Conservation (phyloP, 2,113 vertebrate genomes). For the Eubucco bourcierii region DNA sequence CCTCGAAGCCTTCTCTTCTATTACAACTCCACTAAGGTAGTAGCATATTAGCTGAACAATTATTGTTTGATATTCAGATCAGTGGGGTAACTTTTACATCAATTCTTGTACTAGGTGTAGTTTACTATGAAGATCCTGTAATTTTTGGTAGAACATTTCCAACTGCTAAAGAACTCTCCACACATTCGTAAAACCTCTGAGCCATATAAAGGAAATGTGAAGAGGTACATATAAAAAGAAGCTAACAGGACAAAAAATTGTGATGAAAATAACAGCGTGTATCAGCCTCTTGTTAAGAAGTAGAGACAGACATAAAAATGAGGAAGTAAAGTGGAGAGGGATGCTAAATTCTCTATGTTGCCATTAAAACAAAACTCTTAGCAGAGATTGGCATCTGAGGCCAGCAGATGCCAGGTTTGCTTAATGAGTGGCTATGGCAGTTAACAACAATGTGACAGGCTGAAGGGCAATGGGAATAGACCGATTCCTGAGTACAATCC, state of each 20-base stretch:
- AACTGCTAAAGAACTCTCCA: neutral
- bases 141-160: neutral
- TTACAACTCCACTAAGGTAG: neutral
- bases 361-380: neutral
- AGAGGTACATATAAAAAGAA: accelerated
- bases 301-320: neutral
- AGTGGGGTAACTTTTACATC: neutral
- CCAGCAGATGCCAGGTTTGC: conserved; percentile 27
- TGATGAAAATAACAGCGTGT: neutral
- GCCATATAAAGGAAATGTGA: neutral
- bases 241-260: neutral
- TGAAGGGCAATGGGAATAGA: neutral
- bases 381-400: neutral
- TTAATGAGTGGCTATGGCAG: conserved; percentile 12
- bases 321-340: neutral
- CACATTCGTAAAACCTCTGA: neutral
- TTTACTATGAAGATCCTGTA: neutral
- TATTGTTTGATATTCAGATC: neutral
- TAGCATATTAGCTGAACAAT: neutral
- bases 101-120: neutral
- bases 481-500: neutral
- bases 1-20: neutral
- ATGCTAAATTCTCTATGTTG: neutral
- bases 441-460: neutral
- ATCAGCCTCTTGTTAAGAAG: neutral